These are phyloP conservation scores for Caenorhabditis remanei DNA, from an alignment of 1,140 invertebrate species.

Conservation along the genomic window DNA sequence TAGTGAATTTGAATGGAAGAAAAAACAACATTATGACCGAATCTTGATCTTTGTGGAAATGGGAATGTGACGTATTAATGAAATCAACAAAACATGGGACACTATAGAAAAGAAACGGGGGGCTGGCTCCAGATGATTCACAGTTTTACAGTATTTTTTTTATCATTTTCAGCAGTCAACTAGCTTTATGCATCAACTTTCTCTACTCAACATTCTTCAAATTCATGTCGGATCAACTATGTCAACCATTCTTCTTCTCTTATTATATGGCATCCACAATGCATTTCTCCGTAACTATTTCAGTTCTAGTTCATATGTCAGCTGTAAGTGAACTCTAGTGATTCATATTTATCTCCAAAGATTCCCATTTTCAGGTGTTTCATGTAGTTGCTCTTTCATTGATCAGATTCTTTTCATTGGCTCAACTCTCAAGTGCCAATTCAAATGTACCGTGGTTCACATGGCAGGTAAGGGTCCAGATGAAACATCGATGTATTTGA, in stretches of 20 bases:
- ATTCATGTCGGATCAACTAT: conserved; percentile 68
- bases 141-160: no score
- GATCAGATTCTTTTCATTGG: conserved; percentile 71
- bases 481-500: neutral
- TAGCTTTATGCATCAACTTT: conserved; percentile 70
- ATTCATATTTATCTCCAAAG: neutral
- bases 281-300: conserved; percentile 71
- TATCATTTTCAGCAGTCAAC: conserved; percentile 65
- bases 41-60: conserved; percentile 17
- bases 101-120: neutral
- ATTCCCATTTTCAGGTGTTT: conserved; percentile 64
- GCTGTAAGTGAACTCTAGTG: conserved; percentile 55
- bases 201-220: conserved; percentile 73
- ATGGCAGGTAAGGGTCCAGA: conserved; percentile 64
- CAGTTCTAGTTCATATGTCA: conserved; percentile 72
- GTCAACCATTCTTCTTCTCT: conserved; percentile 69
- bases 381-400: conserved; percentile 73
- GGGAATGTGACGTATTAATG: neutral
- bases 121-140: neutral
- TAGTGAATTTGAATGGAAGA: neutral
- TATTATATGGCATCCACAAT: conserved; percentile 69
- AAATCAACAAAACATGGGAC: neutral
- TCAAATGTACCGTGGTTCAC: conserved; percentile 71
- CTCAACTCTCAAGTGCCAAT: conserved; percentile 62
- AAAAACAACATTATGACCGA: conserved; percentile 16